phyloP scores from a whole-genome alignment of 2,113 vertebrate species.

The Mesocricetus auratus region DNA sequence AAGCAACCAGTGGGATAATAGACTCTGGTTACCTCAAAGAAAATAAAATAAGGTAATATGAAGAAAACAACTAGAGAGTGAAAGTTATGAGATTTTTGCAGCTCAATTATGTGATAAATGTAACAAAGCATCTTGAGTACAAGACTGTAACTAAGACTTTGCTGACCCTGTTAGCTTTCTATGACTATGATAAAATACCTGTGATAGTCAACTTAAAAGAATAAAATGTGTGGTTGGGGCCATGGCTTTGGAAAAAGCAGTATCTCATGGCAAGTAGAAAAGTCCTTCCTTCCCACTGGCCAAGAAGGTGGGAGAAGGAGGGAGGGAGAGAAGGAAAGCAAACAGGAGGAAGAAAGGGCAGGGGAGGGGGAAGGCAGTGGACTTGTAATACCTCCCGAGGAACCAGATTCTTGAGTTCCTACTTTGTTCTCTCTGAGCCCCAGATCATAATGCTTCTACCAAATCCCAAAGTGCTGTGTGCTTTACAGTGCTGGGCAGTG shows the following conservation, averaged over 20 bases:
- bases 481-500: too few species aligned
- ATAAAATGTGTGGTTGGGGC: background rate
- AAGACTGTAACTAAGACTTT: background rate
- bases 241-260: background rate
- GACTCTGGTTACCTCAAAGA: background rate
- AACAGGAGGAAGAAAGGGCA: background rate
- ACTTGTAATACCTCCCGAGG: too few species aligned
- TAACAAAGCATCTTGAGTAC: background rate
- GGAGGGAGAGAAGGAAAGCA: background rate
- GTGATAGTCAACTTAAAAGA: background rate
- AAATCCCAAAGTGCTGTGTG: background rate
- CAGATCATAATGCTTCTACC: background rate
- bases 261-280: background rate
- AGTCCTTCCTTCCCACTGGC: background rate
- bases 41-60: background rate
- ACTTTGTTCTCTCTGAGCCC: background rate
- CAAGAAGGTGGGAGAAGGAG: background rate
- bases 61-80: background rate
- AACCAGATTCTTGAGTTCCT: background rate
- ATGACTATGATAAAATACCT: background rate
- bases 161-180: background rate
- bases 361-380: background rate
- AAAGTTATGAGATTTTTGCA: background rate
- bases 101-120: too few species aligned
- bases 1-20: background rate